Conservation (phyloP, 1,140 invertebrate species). For the Drosophila insularis region DNA sequence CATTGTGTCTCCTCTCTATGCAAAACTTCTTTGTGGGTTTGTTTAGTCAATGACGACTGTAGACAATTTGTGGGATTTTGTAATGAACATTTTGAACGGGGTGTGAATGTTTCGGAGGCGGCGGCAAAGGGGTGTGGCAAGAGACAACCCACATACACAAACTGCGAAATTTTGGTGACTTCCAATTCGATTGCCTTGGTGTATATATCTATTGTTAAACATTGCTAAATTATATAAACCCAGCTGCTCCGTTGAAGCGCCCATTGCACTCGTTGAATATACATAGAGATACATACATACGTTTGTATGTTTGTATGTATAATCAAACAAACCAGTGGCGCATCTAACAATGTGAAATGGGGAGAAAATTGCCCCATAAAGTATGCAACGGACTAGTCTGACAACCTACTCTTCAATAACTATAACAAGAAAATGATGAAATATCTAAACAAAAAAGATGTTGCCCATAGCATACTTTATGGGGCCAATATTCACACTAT, state of each 20-base stretch:
- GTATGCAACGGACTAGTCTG: too few species aligned
- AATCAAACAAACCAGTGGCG: too few species aligned
- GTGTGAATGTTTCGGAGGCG: neutral
- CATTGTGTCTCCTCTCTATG: too few species aligned
- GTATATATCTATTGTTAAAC: conserved; percentile 4
- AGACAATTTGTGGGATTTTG: neutral
- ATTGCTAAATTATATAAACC: conserved; percentile 7
- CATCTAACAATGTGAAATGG: too few species aligned
- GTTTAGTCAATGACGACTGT: neutral
- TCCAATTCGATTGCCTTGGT: conserved; percentile 2
- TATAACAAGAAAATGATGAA: too few species aligned
- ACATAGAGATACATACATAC: neutral
- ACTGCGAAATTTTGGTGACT: conserved; percentile 3
- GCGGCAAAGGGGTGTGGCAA: too few species aligned
- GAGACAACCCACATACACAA: neutral
- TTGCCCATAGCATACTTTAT: too few species aligned
- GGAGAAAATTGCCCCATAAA: too few species aligned
- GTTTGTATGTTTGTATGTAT: too few species aligned
- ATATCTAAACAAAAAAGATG: too few species aligned
- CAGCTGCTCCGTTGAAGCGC: neutral
- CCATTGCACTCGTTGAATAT: neutral
- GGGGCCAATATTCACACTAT: too few species aligned
- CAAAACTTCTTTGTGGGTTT: neutral
- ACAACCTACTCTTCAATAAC: too few species aligned
- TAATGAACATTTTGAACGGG: neutral